These are phyloP conservation scores for Campopleginae sp. DNA, from an alignment of 2,888 invertebrate genomes.

Conservation along the genomic window DNA sequence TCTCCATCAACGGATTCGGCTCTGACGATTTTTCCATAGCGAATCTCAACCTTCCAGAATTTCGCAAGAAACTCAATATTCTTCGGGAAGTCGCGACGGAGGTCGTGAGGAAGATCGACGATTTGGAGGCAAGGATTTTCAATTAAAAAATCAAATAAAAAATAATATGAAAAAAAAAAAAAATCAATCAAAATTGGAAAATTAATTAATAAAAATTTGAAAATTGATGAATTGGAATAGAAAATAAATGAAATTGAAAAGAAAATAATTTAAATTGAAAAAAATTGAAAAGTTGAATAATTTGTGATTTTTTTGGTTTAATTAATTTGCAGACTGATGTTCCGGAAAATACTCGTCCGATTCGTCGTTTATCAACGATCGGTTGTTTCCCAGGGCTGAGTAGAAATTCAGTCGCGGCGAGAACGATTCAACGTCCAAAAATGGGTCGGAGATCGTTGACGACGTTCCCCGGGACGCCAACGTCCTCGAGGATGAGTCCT, in stretches of 20 bases:
- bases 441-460: constrained; percentile 56
- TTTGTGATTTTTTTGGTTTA: background rate
- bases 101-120: constrained; percentile 61
- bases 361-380: constrained; percentile 69
- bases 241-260: background rate
- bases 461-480: constrained; percentile 68
- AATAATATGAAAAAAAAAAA: no score
- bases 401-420: constrained; percentile 53
- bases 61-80: constrained; percentile 53
- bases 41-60: constrained; percentile 23
- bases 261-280: background rate
- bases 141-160: no score
- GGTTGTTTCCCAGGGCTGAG: constrained; percentile 41
- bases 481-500: constrained; percentile 68
- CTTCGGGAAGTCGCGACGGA: constrained; percentile 58
- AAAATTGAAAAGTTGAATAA: background rate
- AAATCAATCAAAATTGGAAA: no score
- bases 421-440: constrained; percentile 58
- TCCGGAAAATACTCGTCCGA: constrained; percentile 59
- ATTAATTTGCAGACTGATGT: constrained; percentile 60
- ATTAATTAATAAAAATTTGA: no score
- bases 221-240: no score
- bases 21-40: background rate
- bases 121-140: constrained; percentile 66
- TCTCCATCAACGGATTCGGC: constrained; percentile 23